Evolutionary conservation across 2,888 invertebrate species (phyloP), one percentile per base, ranked within the genome.

Genomic region (Dyspetes luteomarginatus): DNA sequence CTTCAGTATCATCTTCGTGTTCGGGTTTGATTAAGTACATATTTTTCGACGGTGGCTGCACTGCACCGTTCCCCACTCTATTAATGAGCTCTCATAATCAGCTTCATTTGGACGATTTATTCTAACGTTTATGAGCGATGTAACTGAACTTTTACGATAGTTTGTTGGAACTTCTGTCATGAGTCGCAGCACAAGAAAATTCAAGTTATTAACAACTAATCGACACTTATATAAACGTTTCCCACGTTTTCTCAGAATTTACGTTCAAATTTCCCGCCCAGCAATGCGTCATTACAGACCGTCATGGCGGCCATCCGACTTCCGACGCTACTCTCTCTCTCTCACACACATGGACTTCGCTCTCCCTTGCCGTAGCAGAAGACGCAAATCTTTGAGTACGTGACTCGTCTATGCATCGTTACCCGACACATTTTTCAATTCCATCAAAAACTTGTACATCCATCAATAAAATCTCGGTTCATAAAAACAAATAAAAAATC

Each of bases 321-420:
- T 77, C 76, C 77, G 69, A 50, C 43, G 50, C 22, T 43, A 48
- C 55, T 30, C 73, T 50, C 41, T 24, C 64, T 48, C 19, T 48
- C 50, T n/a, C n/a, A n/a, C n/a, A n/a, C n/a, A n/a, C n/a, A n/a
- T n/a, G n/a, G n/a, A n/a, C 60, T 48, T 43, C 24, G 22, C 41
- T 50, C 36, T 26, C 22, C 41, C 22, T 48, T 22, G 52, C 56
- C 48, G 12, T 65, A 81, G 81, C 77, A 77, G 77, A 77, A 73
- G 77, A 81, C 69, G 15, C 65, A n/a, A 52, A 28, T 58, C 56
- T 26, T 5, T 2, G 52, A 60, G 26, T 4, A 17, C 48, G 48
- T 17, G 4, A 17, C 17, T 48, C 36, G 17, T 48, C 48, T 5
- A 15, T 17, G 5, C 15, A 48, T 48, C 17, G 7, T 17, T n/a